Evolutionary conservation across 2,113 vertebrate genomes (phyloP).

Genomic region (Python bivittatus): DNA sequence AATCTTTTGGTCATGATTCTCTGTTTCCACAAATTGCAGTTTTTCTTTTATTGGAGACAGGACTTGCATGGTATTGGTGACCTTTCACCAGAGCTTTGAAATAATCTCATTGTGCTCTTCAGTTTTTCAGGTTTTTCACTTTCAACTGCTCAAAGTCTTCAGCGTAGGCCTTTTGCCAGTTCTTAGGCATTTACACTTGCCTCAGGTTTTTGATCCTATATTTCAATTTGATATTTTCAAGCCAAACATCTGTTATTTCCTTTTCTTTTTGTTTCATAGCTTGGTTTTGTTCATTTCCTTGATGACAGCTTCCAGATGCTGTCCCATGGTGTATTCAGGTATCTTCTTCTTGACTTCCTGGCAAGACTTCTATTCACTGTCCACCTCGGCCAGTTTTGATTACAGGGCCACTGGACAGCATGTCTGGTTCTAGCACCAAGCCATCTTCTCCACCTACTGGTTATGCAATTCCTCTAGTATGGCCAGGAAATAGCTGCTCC

Average conservation of each 20-base stretch:
- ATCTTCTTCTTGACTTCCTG: conserved; percentile 68
- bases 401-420: conserved; percentile 49
- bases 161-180: conserved; percentile 52
- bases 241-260: conserved; percentile 53
- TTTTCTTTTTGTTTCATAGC: conserved; percentile 69
- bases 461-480: conserved; percentile 68
- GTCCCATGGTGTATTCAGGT: conserved; percentile 56
- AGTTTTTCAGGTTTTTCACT: conserved; percentile 73
- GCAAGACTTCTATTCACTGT: conserved; percentile 69
- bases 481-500: conserved; percentile 65
- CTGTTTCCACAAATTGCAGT: conserved; percentile 71
- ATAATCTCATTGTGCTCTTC: conserved; percentile 74
- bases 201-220: conserved; percentile 69
- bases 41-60: conserved; percentile 85
- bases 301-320: conserved; percentile 50
- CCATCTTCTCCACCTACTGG: conserved; percentile 30
- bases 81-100: conserved; percentile 70
- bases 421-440: conserved; percentile 54
- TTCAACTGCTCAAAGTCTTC: conserved; percentile 77
- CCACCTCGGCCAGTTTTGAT: conserved; percentile 64
- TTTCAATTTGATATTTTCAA: conserved; percentile 78
- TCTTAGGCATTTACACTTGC: conserved; percentile 57
- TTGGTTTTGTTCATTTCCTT: conserved; percentile 63
- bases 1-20: conserved; percentile 61
- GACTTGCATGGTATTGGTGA: conserved; percentile 66